Evolutionary conservation across 2,113 vertebrate species (phyloP).

Genomic region (Alexandromys fortis): DNA sequence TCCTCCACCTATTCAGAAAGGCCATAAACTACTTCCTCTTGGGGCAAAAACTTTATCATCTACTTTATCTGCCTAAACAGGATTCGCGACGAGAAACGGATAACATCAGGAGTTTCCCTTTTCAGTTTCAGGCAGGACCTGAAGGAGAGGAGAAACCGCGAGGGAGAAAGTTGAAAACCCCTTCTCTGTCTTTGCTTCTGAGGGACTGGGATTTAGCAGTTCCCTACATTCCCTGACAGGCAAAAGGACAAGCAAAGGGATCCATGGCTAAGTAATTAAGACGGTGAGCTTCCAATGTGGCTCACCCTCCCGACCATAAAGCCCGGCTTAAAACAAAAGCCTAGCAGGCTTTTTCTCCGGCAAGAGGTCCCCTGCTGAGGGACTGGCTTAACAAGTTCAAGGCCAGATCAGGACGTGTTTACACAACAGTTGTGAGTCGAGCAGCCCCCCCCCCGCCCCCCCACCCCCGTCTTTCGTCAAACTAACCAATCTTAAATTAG

Average conservation of each 20-base stretch:
- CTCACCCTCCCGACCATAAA: background rate
- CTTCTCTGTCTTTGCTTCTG: conserved; percentile 11
- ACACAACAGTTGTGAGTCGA: background rate
- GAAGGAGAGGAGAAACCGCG: background rate
- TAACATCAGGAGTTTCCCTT: background rate
- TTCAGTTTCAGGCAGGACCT: background rate
- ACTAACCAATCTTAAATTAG: background rate
- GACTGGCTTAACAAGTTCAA: background rate
- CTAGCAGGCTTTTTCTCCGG: too few relatives aligned
- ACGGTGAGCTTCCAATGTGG: background rate
- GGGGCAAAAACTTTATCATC: conserved; percentile 7
- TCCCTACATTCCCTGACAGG: background rate
- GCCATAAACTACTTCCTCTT: background rate
- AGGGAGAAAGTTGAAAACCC: background rate
- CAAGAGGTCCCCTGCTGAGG: background rate
- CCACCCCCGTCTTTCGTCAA: background rate
- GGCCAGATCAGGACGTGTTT: background rate
- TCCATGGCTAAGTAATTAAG: background rate
- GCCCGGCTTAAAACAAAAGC: background rate
- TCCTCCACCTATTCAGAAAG: background rate
- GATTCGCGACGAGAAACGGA: conserved; percentile 5
- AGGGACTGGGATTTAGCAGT: background rate
- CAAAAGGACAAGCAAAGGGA: background rate
- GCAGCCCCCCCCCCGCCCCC: too few relatives aligned
- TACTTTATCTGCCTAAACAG: conserved; percentile 34